Evolutionary conservation across 2,888 invertebrate genomes (phyloP).

Genomic region (Cyclophora punctaria): DNA sequence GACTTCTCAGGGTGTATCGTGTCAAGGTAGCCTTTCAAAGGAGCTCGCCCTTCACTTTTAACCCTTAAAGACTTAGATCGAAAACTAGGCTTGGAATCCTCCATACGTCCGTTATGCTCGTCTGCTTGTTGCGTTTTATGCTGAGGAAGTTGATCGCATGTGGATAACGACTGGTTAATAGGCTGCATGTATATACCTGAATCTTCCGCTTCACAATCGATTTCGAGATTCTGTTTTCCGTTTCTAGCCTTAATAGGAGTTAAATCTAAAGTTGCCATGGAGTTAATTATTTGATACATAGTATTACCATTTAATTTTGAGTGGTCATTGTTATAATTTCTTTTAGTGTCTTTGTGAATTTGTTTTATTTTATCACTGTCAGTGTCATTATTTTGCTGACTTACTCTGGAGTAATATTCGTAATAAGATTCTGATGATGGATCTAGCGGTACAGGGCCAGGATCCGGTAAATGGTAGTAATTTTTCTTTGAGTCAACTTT

Average conservation of each 20-base stretch:
- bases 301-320: conserved; percentile 38
- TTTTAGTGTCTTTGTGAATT: conserved; percentile 50
- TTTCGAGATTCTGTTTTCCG: conserved; percentile 46
- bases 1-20: conserved; percentile 41
- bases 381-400: conserved; percentile 67
- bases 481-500: conserved; percentile 62
- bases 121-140: conserved; percentile 53
- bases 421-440: conserved; percentile 69
- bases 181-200: conserved; percentile 65
- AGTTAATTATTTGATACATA: conserved; percentile 64
- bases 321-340: conserved; percentile 24
- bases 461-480: conserved; percentile 60
- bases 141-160: conserved; percentile 65
- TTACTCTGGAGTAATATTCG: conserved; percentile 69
- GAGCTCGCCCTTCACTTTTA: conserved; percentile 67
- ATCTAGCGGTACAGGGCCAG: conserved; percentile 62
- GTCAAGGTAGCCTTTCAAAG: conserved; percentile 59
- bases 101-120: conserved; percentile 58
- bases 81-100: conserved; percentile 63
- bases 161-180: conserved; percentile 60
- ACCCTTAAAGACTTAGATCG: conserved; percentile 71
- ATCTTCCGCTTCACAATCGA: conserved; percentile 63
- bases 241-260: conserved; percentile 54
- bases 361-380: conserved; percentile 66
- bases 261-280: conserved; percentile 66